Evolutionary conservation across 1,140 invertebrate genomes (phyloP).

Genomic region (Zaprionus ornatus): DNA sequence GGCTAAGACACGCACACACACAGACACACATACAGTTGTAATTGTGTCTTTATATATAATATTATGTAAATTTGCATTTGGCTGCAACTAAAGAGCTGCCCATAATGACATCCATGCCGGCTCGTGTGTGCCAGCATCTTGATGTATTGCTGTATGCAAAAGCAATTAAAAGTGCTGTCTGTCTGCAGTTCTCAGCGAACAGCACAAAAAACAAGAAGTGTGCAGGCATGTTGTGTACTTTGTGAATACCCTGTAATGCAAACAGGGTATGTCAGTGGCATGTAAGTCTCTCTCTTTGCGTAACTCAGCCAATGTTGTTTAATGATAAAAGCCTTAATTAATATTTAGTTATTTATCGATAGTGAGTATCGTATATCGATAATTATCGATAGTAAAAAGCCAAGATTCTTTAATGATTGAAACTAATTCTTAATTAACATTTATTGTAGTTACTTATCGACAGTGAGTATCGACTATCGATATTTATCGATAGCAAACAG

Average conservation of each 20-base stretch:
- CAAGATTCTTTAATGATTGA: too few relatives aligned
- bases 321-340: too few relatives aligned
- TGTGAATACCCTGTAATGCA: conserved; percentile 10
- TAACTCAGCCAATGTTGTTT: too few relatives aligned
- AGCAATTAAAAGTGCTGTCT: conserved; percentile 83
- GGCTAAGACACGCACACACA: conserved; percentile 36
- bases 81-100: conserved; percentile 71
- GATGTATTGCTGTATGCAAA: conserved; percentile 81
- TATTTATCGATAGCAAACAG: too few relatives aligned
- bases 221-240: not conserved
- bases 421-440: too few relatives aligned
- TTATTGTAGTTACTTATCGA: too few relatives aligned
- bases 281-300: not conserved
- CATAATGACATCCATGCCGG: conserved; percentile 68
- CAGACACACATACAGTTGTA: conserved; percentile 4
- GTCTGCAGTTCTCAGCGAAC: conserved; percentile 49
- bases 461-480: too few relatives aligned
- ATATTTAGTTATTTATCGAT: too few relatives aligned
- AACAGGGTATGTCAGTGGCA: not conserved
- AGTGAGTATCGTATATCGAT: too few relatives aligned
- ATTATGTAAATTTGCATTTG: conserved; percentile 76
- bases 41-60: conserved; percentile 28
- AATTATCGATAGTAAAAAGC: too few relatives aligned
- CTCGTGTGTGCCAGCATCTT: conserved; percentile 63
- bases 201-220: conserved; percentile 14